These are phyloP conservation scores for Leptocoma aspasia DNA, from an alignment of 2,113 vertebrate species.

Conservation along the genomic window DNA sequence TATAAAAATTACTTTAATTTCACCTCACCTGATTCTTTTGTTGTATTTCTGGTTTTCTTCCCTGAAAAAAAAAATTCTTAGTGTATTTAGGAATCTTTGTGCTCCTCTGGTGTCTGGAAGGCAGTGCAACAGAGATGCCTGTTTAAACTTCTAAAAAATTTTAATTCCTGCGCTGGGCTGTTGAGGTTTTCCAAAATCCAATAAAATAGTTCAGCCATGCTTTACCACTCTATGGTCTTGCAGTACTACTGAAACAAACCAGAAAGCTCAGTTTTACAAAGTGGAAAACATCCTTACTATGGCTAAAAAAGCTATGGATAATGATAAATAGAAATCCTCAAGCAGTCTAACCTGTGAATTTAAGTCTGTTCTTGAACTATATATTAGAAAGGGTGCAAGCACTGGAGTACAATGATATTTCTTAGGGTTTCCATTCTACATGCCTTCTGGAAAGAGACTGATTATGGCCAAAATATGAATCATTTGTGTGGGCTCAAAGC, in stretches of 20 bases:
- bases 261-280: neutral
- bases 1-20: neutral
- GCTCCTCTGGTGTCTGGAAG: neutral
- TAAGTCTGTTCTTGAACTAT: neutral
- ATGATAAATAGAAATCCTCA: neutral
- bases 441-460: neutral
- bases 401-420: neutral
- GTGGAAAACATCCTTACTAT: neutral
- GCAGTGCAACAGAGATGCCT: neutral
- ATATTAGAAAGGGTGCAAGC: neutral
- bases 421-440: neutral
- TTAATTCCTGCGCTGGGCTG: neutral
- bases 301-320: neutral
- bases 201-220: neutral
- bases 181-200: neutral
- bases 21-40: neutral
- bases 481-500: neutral
- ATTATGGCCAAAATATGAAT: neutral
- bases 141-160: neutral
- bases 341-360: neutral
- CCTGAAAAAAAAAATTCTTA: neutral
- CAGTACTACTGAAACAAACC: neutral
- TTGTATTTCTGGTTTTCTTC: neutral
- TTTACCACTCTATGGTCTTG: neutral
- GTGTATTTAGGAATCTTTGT: neutral